These are phyloP conservation scores for Phoxinus phoxinus DNA, from an alignment of 2,113 vertebrate species.

Conservation along the genomic window DNA sequence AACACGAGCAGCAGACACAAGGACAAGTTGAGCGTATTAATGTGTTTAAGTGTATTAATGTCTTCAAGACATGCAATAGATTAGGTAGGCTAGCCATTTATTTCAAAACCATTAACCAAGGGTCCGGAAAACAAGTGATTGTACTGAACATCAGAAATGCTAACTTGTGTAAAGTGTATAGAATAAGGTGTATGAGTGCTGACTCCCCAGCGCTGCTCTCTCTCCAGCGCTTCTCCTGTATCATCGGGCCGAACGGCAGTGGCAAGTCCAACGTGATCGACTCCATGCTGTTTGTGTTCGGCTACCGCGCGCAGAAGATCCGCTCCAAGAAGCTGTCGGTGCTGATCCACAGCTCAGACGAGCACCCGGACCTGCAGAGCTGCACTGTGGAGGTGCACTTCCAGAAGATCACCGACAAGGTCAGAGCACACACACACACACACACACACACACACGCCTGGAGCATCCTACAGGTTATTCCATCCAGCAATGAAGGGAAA, in stretches of 20 bases:
- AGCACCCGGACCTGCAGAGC: slow-evolving; percentile 88
- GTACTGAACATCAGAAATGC: no score
- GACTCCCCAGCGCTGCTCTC: not conserved
- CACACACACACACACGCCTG: no score
- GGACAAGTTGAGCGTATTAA: no score
- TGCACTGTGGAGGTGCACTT: slow-evolving; percentile 97
- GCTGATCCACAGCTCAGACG: slow-evolving; percentile 94
- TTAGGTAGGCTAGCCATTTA: no score
- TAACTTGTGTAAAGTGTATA: no score
- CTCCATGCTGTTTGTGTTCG: slow-evolving; percentile 99
- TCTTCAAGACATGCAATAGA: no score
- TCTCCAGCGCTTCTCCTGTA: slow-evolving; percentile 93
- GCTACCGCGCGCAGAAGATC: slow-evolving; percentile 98
- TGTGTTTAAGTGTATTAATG: no score
- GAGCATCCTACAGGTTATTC: no score
- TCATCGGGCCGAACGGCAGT: slow-evolving; percentile 97
- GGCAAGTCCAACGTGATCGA: slow-evolving; percentile 99
- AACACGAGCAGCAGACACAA: no score
- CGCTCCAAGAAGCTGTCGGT: slow-evolving; percentile 97
- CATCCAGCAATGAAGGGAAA: no score
- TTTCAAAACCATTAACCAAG: no score
- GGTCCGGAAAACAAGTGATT: not conserved
- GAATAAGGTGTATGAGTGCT: no score
- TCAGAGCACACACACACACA: slow-evolving; percentile 57
- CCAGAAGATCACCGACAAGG: slow-evolving; percentile 98